Conservation (phyloP, 2,797 vertebrate genomes). For the Mormyrops boulengeri region DNA sequence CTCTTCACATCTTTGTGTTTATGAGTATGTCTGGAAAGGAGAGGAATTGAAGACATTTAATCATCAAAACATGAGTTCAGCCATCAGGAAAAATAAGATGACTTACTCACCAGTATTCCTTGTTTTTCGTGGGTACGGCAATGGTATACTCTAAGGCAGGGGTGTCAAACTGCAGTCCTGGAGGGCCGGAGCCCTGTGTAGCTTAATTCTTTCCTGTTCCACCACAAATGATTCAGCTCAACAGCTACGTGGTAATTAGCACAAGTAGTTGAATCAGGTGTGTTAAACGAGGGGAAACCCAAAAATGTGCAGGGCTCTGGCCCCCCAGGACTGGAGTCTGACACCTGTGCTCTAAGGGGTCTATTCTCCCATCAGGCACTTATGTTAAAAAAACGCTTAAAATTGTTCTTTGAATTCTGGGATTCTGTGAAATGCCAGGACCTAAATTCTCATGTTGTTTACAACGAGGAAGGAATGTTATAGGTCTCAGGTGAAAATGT, state of each 20-base stretch:
- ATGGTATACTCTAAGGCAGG: not conserved
- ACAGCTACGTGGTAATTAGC: too few relatives aligned
- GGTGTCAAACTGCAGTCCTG: too few relatives aligned
- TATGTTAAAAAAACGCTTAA: not conserved
- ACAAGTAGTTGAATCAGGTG: too few relatives aligned
- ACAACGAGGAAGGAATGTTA: not conserved
- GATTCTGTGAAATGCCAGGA: not conserved
- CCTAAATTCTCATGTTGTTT: not conserved
- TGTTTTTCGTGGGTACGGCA: not conserved
- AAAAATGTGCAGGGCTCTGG: too few relatives aligned
- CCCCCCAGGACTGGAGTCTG: too few relatives aligned
- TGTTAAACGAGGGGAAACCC: too few relatives aligned
- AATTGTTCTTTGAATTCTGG: not conserved
- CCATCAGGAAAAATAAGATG: not conserved
- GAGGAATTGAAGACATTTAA: not conserved
- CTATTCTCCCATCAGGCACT: not conserved
- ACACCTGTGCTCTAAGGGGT: too few relatives aligned
- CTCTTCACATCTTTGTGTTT: not conserved
- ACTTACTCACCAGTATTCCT: not conserved
- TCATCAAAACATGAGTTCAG: not conserved
- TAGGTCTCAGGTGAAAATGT: not conserved
- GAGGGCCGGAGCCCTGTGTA: too few relatives aligned
- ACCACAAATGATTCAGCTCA: too few relatives aligned
- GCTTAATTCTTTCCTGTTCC: too few relatives aligned
- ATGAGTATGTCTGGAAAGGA: not conserved